Percentiles rank a stretch among this genome's conserved stretches.
These are phyloP conservation scores for Cercocebus atys DNA, from an alignment of 2,113 vertebrate genomes.

Conservation along the genomic window DNA sequence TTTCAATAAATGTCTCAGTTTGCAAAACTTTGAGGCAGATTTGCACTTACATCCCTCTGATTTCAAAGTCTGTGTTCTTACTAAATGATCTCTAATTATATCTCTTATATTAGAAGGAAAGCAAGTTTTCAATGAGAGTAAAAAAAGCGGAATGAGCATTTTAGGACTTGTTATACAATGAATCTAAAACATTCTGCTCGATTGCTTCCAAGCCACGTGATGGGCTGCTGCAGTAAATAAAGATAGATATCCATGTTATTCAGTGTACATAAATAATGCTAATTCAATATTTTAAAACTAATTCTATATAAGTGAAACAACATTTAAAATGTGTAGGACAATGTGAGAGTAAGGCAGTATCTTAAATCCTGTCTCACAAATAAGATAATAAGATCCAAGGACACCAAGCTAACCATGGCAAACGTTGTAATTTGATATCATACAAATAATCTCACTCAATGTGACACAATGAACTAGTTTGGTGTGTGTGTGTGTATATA, in stretches of 20 bases:
- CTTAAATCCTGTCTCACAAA: not conserved
- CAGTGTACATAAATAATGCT: not conserved
- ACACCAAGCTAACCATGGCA: not conserved
- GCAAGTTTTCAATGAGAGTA: not conserved
- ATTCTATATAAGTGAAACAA: not conserved
- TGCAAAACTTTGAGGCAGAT: not conserved
- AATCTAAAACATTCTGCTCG: not conserved
- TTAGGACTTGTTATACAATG: not conserved
- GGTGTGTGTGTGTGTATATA: constrained; percentile 29
- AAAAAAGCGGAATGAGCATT: not conserved
- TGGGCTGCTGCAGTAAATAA: not conserved
- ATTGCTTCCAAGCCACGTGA: not conserved
- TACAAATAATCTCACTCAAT: constrained; percentile 6
- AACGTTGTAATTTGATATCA: not conserved
- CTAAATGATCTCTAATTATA: not conserved
- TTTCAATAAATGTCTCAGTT: not conserved
- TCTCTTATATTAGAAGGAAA: not conserved
- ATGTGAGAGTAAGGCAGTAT: not conserved
- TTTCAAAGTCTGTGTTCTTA: not conserved
- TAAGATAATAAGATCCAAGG: not conserved
- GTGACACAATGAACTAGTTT: constrained; percentile 53
- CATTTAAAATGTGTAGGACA: not conserved
- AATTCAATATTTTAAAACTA: constrained; percentile 3
- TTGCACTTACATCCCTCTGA: not conserved
- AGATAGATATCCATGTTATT: not conserved